Evolutionary conservation across 2,797 vertebrate species (phyloP).

Genomic region (Knipowitschia caucasica): DNA sequence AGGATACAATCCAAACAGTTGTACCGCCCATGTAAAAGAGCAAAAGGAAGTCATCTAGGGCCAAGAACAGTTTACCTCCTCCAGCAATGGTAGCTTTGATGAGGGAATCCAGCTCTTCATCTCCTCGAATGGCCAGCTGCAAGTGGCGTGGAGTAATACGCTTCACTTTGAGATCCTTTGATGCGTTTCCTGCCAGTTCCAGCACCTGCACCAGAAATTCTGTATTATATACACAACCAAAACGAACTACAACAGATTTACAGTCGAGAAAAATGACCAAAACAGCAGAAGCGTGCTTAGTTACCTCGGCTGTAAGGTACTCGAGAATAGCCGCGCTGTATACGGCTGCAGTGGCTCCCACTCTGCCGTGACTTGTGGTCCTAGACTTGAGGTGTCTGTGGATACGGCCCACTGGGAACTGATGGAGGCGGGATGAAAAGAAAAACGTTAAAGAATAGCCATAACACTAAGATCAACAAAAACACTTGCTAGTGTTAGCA

Average conservation of each 20-base stretch:
- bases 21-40: background rate
- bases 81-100: conserved; percentile 84
- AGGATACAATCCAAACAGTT: background rate
- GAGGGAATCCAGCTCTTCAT: conserved; percentile 81
- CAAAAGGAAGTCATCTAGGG: background rate
- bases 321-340: conserved; percentile 82
- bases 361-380: conserved; percentile 81
- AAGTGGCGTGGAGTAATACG: conserved; percentile 81
- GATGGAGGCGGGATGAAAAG: background rate
- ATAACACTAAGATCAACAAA: background rate
- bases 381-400: conserved; percentile 81
- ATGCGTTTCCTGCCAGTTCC: conserved; percentile 81
- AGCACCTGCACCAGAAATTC: conserved; percentile 61
- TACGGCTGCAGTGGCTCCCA: conserved; percentile 80
- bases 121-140: conserved; percentile 82
- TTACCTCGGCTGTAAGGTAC: conserved; percentile 93
- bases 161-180: conserved; percentile 83
- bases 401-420: conserved; percentile 83
- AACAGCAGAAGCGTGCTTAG: background rate
- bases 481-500: conserved; percentile 11
- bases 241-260: background rate
- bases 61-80: conserved; percentile 64
- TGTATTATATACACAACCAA: background rate
- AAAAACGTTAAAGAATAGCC: too few relatives aligned
- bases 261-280: background rate